Percentiles rank a stretch among this genome's conserved stretches.
Evolutionary conservation across 1,140 invertebrate species (phyloP).

Genomic region (Drosophila hydei): DNA sequence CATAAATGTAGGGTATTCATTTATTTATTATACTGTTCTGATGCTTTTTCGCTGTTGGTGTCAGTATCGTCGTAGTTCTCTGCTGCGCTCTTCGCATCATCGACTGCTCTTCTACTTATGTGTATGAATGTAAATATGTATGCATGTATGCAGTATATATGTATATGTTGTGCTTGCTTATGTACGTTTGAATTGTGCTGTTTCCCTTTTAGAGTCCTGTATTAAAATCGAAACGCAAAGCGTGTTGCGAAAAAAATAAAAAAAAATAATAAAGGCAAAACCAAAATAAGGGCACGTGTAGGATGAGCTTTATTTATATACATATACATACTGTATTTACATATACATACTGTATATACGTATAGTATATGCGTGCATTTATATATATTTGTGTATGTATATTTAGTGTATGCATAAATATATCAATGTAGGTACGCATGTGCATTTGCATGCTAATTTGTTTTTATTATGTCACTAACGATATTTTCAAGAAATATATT

Average conservation of each 20-base stretch:
- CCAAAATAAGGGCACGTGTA: conserved; percentile 78
- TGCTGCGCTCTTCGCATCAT: conserved; percentile 51
- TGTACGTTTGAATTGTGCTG: conserved; percentile 10
- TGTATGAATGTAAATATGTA: not conserved
- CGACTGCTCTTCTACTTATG: conserved; percentile 44
- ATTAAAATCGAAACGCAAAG: conserved; percentile 44
- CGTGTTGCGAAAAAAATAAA: conserved; percentile 58
- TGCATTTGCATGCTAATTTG: no score
- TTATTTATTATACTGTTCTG: not conserved
- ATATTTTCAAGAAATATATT: not conserved
- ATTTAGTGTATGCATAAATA: no score
- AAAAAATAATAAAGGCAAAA: conserved; percentile 42
- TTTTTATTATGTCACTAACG: not conserved
- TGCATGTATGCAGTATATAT: not conserved
- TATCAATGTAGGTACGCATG: no score
- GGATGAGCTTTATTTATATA: conserved; percentile 28
- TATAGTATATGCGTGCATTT: not conserved
- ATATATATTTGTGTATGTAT: not conserved
- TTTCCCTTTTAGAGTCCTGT: conserved; percentile 32
- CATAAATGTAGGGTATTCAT: conserved; percentile 5
- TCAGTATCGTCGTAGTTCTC: conserved; percentile 34
- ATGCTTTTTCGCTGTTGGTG: conserved; percentile 18
- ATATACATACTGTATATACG: not conserved
- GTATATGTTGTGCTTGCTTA: not conserved
- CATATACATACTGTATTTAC: not conserved